Evolutionary conservation across 2,888 invertebrate genomes (phyloP), one percentile per base, ranked within the genome.

Genomic region (Xestobium rufovillosum): DNA sequence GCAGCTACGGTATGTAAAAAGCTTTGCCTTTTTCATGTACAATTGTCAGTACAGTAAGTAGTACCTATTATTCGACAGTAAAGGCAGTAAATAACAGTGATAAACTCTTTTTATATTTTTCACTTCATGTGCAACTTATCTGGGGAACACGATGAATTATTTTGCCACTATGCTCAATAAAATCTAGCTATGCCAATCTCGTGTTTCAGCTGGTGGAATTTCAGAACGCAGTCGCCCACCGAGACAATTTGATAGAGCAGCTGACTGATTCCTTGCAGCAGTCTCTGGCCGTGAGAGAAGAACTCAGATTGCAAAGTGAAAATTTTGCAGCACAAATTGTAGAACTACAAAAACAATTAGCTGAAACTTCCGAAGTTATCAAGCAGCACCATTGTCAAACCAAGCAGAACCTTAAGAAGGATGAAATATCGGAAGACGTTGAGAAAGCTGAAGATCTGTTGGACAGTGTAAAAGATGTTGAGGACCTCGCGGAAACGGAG

Each of bases 231-330:
- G 67, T 86, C 39, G 67, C 70, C 8, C 74, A 78, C 48, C 78
- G 84, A 52, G 82, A 85, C 56, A 71, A 74, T 50, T 61, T 81
- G 54, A 85, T 86, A 48, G 75, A 78, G 53, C 77, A 83, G 63
- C 69, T 86, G 39, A 80, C 77, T 44, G 69, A 76, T 52, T 78
- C 83, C 16, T 69, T 86, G 51, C 76, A 83, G 62, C 75, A 78
- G 55, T 78, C 81, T 1, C 63, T 78, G 19, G 64, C 65, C 14
- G 73, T 77, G 34, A 70, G 78, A 39, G 76, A 80, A 50, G 68
- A 74, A 41, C 64, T 83, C 27, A 72, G 73, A 52, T 53, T 59
- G 26, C 76, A 82, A 53, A 76, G 78, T 43, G 71, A 75, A 17
- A 72, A 77, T 45, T 73, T 80, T 10, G 68, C 69, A 1, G 66